Evolutionary conservation across 1,140 invertebrate genomes (phyloP), one percentile per base, ranked within the genome.

Genomic region (Samia ricini): DNA sequence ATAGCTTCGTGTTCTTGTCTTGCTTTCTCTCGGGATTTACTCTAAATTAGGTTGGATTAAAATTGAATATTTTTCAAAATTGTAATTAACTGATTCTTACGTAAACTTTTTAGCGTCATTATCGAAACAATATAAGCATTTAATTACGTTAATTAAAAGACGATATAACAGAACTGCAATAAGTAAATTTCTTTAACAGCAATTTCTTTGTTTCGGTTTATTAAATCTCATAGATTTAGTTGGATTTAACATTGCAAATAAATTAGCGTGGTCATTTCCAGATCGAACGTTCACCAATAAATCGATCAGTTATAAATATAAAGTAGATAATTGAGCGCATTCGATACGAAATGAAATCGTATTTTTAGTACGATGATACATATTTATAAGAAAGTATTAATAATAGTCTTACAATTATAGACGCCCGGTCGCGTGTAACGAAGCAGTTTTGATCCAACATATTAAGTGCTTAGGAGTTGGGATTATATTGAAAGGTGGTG

Each of bases 401-500:
- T n/a, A n/a, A n/a, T n/a, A 42, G n/a, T 29, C 84, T 92, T 91
- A 95, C 93, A 74, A 94, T 91, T 49, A 93, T 85, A 52, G 94
- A 95, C 71, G 91, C 93, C 19, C 92, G 91, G 21, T 92, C 91
- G 21, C 66, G 67, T n/a, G 78, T 83, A 22, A 29, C 68, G 65
- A 74, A 81, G 15, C 73, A 74, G 23, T 68, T 69, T 74, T 79
- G 42, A 90, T 77, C 81, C 83, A 88, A 57, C 93, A 93, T 22
- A 90, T 85, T n/a, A 95, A 83, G 42, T 91, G 91, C 85, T 94
- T 95, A 49, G 91, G 93, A 18, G 95, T 95, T 5, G 96, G 96
- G 19, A 98, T 93, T 62, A 98, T 93, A 80, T 98, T 98, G 71
- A 98, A 97, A 0, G 97, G 97, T 0, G 96, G 94, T 1, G 97